phyloP scores from a whole-genome alignment of 2,113 vertebrate species.

The Sapajus apella region DNA sequence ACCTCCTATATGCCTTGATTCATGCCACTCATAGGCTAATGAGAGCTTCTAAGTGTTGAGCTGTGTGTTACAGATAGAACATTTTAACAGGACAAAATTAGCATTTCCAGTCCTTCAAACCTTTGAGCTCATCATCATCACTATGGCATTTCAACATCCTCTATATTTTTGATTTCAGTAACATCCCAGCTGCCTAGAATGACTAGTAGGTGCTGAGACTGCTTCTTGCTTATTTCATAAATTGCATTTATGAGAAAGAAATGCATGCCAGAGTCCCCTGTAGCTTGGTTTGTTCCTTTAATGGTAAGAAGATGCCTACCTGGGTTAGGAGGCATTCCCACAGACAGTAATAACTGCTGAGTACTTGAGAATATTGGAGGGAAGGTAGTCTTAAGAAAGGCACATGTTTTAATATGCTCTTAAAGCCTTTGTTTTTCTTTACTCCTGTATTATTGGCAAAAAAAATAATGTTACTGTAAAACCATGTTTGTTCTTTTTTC shows the following conservation, averaged over 20 bases:
- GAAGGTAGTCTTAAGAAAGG: not conserved
- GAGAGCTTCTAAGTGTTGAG: not conserved
- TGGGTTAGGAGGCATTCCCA: not conserved
- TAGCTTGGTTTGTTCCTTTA: not conserved
- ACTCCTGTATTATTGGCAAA: not conserved
- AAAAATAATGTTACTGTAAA: not conserved
- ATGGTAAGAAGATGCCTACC: not conserved
- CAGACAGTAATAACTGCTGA: not conserved
- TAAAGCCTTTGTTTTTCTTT: slow-evolving; percentile 46
- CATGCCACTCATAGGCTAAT: not conserved
- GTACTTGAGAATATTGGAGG: not conserved
- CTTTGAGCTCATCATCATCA: not conserved
- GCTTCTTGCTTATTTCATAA: not conserved
- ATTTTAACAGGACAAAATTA: not conserved
- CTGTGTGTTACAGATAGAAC: no score
- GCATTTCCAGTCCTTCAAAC: not conserved
- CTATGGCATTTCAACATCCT: fast-evolving
- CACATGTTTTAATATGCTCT: not conserved
- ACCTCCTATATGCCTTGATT: not conserved
- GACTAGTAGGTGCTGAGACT: not conserved
- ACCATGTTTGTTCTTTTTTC: not conserved
- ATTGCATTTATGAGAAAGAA: not conserved
- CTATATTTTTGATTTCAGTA: not conserved
- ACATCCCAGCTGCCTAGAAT: no score
- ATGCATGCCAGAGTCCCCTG: not conserved